These are phyloP conservation scores for Diarsia rubi DNA, from an alignment of 2,888 invertebrate species.

Conservation along the genomic window DNA sequence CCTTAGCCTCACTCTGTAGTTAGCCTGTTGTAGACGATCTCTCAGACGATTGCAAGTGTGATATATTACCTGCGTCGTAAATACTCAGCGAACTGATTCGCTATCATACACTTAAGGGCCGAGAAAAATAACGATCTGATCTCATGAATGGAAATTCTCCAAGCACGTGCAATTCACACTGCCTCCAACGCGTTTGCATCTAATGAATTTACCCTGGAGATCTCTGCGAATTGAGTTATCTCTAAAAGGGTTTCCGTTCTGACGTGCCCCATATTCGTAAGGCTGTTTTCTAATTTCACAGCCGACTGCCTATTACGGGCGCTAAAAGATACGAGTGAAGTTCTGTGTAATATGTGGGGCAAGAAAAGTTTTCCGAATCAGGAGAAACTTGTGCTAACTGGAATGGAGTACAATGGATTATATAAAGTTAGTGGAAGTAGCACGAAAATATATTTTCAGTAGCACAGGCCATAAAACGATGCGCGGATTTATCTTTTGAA, in stretches of 20 bases:
- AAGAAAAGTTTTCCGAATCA: conserved; percentile 60
- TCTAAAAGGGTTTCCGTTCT: conserved; percentile 69
- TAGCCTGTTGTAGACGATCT: conserved; percentile 81
- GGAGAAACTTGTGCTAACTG: conserved; percentile 55
- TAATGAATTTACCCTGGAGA: conserved; percentile 62
- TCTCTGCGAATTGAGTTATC: conserved; percentile 69
- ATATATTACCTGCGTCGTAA: conserved; percentile 76
- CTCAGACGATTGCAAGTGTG: conserved; percentile 83
- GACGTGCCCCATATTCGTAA: conserved; percentile 69
- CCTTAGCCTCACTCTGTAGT: conserved; percentile 79
- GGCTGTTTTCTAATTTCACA: conserved; percentile 79
- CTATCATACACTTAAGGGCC: conserved; percentile 69
- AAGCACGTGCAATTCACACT: conserved; percentile 54
- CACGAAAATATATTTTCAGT: conserved; percentile 52
- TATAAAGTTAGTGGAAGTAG: conserved; percentile 39
- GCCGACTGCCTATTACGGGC: conserved; percentile 70
- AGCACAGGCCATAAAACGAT: conserved; percentile 59
- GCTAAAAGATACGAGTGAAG: conserved; percentile 66
- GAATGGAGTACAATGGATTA: conserved; percentile 55
- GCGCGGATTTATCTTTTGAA: conserved; percentile 69
- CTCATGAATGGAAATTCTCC: conserved; percentile 33
- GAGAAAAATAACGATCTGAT: conserved; percentile 18
- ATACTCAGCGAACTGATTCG: conserved; percentile 68
- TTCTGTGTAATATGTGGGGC: conserved; percentile 61
- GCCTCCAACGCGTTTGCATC: conserved; percentile 53